Conservation (phyloP, 2,888 invertebrate species). For the Keiferia lycopersicella region DNA sequence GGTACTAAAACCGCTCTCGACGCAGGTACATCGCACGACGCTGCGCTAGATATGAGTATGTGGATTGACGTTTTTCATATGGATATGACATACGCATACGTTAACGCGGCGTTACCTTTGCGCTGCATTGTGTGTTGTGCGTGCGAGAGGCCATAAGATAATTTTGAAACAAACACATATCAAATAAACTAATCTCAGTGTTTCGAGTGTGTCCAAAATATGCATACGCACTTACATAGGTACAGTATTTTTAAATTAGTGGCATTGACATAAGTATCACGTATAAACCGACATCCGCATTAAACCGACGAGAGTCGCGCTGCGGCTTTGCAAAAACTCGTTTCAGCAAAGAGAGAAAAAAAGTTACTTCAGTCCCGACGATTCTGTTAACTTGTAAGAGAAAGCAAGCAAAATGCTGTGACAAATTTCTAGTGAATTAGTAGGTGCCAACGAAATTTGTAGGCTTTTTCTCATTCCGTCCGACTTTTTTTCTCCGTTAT, state of each 20-base stretch:
- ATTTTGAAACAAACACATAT: too few relatives aligned
- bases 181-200: too few relatives aligned
- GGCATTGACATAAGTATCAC: conserved; percentile 13
- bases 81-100: too few relatives aligned
- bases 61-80: too few relatives aligned
- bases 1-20: too few relatives aligned
- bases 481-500: neutral
- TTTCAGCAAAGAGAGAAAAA: conserved; percentile 14
- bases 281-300: conserved; percentile 7
- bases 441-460: conserved; percentile 37
- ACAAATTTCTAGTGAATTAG: conserved; percentile 41
- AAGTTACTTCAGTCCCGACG: conserved; percentile 9
- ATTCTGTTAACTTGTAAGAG: conserved; percentile 32
- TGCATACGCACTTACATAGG: too few relatives aligned
- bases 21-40: too few relatives aligned
- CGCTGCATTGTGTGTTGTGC: too few relatives aligned
- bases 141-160: too few relatives aligned
- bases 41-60: too few relatives aligned
- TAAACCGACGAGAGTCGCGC: conserved; percentile 3
- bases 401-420: conserved; percentile 55
- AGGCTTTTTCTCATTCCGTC: conserved; percentile 1
- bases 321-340: conserved; percentile 14
- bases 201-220: too few relatives aligned
- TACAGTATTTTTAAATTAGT: neutral
- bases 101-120: too few relatives aligned